Conservation (phyloP, 23 tunicate genomes). For the Trididemnum clinides region DNA sequence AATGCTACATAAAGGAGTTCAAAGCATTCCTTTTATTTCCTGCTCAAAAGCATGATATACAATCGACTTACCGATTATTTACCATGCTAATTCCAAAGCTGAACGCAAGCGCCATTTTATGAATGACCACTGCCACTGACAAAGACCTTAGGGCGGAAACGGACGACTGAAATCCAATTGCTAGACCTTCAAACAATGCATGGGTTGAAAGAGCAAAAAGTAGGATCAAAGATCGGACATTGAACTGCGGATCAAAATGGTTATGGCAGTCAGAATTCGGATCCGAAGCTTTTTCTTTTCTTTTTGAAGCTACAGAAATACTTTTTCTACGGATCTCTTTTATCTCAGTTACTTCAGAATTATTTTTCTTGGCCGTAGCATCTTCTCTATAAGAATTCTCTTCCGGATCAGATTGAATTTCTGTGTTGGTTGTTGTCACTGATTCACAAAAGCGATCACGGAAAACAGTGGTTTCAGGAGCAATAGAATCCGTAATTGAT, state of each 20-base stretch:
- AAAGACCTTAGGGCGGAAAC: constrained; percentile 56
- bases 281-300: neutral
- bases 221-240: constrained; percentile 48
- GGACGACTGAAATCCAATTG: constrained; percentile 51
- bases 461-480: neutral
- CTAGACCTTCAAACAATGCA: constrained; percentile 85
- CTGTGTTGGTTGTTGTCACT: neutral
- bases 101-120: constrained; percentile 72
- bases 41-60: too few relatives aligned
- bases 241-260: constrained; percentile 62
- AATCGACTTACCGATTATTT: constrained; percentile 45
- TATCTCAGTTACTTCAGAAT: neutral
- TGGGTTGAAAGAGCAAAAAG: constrained; percentile 74
- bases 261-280: constrained; percentile 10
- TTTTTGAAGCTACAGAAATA: neutral
- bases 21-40: too few relatives aligned
- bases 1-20: too few relatives aligned
- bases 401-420: neutral
- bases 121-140: constrained; percentile 65
- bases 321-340: neutral
- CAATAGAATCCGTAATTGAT: neutral
- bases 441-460: neutral
- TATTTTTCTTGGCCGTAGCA: neutral
- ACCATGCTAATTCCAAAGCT: constrained; percentile 68
- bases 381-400: neutral